phyloP scores from a whole-genome alignment of 2,113 vertebrate genomes.

The Cacatua alba region DNA sequence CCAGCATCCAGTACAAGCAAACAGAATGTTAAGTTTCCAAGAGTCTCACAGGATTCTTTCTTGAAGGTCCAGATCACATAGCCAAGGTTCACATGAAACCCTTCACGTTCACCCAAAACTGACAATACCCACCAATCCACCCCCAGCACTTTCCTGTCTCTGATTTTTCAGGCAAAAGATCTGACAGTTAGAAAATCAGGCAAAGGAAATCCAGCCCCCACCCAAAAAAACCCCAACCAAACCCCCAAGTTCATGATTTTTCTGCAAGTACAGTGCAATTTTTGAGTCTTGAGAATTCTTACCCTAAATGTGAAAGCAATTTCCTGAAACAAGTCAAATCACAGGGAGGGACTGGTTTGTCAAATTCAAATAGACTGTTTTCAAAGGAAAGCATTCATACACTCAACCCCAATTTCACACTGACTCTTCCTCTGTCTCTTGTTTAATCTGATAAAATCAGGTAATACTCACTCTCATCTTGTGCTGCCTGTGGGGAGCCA shows the following conservation, averaged over 20 bases:
- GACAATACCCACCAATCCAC: neutral
- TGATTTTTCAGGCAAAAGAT: neutral
- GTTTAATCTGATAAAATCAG: neutral
- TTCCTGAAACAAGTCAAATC: neutral
- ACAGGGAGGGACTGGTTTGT: neutral
- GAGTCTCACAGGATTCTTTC: neutral
- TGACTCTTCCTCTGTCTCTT: neutral
- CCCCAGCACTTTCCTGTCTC: accelerated
- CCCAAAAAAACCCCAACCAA: neutral
- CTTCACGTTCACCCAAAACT: neutral
- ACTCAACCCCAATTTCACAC: neutral
- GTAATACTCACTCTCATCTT: neutral
- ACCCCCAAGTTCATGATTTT: neutral
- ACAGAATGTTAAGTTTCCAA: neutral
- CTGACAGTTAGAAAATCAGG: neutral
- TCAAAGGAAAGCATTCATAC: neutral
- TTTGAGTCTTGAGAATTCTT: neutral
- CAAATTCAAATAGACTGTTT: neutral
- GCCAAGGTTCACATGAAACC: neutral
- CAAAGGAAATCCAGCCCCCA: neutral
- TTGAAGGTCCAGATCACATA: neutral
- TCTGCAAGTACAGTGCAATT: neutral
- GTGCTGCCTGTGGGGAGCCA: neutral
- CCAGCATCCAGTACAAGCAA: neutral
- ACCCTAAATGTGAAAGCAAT: neutral